Evolutionary conservation across 2,797 vertebrate species (phyloP).

Genomic region (Acipenser transmontanus): DNA sequence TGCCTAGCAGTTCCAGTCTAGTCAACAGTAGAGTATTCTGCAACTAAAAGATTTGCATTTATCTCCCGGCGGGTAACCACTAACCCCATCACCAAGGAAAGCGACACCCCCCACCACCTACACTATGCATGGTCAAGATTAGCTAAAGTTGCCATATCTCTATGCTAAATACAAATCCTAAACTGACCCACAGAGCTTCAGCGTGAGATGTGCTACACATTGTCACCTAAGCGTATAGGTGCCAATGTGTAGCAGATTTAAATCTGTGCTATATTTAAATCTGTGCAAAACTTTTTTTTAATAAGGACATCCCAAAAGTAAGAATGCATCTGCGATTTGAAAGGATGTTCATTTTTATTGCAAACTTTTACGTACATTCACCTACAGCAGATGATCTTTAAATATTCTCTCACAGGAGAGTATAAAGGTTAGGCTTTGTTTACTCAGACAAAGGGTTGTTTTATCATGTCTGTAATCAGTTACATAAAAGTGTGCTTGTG

Average conservation of each 20-base stretch:
- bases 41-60: slow-evolving; percentile 59
- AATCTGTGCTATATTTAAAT: background rate
- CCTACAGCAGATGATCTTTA: slow-evolving; percentile 5
- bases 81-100: slow-evolving; percentile 17
- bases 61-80: slow-evolving; percentile 43
- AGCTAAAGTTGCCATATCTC: background rate
- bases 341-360: slow-evolving; percentile 9
- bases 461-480: background rate
- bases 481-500: background rate
- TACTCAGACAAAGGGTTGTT: background rate
- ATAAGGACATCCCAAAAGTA: slow-evolving; percentile 3
- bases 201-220: too few relatives aligned
- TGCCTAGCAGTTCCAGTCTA: slow-evolving; percentile 39
- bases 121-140: background rate
- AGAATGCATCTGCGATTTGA: background rate
- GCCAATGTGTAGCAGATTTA: too few relatives aligned
- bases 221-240: too few relatives aligned
- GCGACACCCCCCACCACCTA: slow-evolving; percentile 3
- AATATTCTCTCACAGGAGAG: background rate
- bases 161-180: background rate
- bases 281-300: background rate
- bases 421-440: background rate
- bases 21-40: slow-evolving; percentile 31
- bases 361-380: slow-evolving; percentile 37
- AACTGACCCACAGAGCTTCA: background rate